Conservation (phyloP, 2,888 invertebrate genomes). For the Plagiodera versicolora region DNA sequence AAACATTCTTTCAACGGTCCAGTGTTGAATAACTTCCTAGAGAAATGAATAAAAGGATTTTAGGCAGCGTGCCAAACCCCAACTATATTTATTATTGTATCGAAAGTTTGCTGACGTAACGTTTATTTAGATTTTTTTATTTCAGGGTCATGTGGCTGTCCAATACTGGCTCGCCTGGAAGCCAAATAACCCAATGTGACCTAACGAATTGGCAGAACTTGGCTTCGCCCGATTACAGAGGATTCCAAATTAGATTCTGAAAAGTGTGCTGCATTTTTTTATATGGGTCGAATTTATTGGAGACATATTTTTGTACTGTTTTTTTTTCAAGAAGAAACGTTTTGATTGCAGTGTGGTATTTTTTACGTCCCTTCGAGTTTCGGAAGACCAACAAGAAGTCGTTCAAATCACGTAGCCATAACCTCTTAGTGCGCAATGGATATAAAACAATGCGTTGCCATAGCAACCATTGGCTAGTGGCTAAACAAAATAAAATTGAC, state of each 20-base stretch:
- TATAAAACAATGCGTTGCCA: no score
- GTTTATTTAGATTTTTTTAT: conserved; percentile 23
- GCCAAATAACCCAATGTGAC: conserved; percentile 81
- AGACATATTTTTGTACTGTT: neutral
- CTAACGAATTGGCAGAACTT: conserved; percentile 80
- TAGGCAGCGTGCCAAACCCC: conserved; percentile 3
- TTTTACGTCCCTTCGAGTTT: no score
- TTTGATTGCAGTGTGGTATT: neutral
- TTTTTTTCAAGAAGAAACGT: neutral
- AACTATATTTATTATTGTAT: conserved; percentile 5
- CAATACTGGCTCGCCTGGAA: conserved; percentile 80
- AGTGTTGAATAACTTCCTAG: neutral
- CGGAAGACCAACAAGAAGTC: no score
- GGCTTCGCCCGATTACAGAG: conserved; percentile 66
- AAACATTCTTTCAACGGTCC: neutral
- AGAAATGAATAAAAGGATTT: neutral
- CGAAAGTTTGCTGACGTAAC: neutral
- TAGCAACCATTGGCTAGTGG: no score
- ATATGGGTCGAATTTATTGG: neutral
- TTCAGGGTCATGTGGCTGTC: conserved; percentile 81
- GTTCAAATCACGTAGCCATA: no score
- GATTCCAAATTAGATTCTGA: conserved; percentile 82
- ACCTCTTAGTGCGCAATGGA: no score
- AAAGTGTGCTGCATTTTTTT: neutral
- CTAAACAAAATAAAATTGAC: no score